Evolutionary conservation across 53 echinoderm and acorn worm genomes (phyloP).

Genomic region (Paelopatides confundens): DNA sequence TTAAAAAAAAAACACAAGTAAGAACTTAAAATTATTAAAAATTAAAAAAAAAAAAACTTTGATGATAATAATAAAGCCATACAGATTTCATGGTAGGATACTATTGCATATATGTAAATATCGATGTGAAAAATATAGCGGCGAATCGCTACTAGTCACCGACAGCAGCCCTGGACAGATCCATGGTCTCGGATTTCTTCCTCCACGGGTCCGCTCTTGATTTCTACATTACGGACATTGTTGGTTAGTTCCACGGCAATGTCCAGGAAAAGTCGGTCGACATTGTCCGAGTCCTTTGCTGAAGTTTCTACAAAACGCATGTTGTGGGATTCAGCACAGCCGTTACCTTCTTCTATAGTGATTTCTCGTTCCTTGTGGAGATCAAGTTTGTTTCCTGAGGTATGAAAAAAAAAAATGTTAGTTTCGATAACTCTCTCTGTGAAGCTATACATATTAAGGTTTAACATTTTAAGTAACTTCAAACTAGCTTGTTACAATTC

Average conservation of each 20-base stretch:
- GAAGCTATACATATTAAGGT: too few species aligned
- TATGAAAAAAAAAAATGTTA: neutral
- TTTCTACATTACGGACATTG: conserved; percentile 89
- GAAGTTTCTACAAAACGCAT: conserved; percentile 97
- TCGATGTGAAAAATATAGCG: neutral
- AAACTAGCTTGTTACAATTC: too few species aligned
- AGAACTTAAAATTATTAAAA: neutral
- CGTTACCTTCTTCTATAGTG: conserved; percentile 80
- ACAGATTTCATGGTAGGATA: conserved; percentile 22
- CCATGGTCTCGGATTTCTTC: conserved; percentile 38
- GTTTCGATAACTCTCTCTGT: too few species aligned
- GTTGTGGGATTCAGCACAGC: conserved; percentile 86
- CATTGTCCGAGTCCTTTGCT: conserved; percentile 98
- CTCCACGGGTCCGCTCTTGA: conserved; percentile 66
- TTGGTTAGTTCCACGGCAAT: conserved; percentile 96
- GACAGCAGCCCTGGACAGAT: conserved; percentile 40
- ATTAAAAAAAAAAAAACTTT: neutral
- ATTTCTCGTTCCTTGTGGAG: conserved; percentile 89
- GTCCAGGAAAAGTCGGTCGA: conserved; percentile 93
- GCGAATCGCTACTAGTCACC: neutral
- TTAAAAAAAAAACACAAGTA: too few species aligned
- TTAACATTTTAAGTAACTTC: too few species aligned
- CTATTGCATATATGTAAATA: conserved; percentile 40
- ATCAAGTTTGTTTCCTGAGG: conserved; percentile 92
- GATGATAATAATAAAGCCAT: conserved; percentile 10